A percentile compares a stretch with the other conserved stretches of the same genome.
Conservation (phyloP, 2,888 invertebrate species). For the Himalopsyche tibetana region DNA sequence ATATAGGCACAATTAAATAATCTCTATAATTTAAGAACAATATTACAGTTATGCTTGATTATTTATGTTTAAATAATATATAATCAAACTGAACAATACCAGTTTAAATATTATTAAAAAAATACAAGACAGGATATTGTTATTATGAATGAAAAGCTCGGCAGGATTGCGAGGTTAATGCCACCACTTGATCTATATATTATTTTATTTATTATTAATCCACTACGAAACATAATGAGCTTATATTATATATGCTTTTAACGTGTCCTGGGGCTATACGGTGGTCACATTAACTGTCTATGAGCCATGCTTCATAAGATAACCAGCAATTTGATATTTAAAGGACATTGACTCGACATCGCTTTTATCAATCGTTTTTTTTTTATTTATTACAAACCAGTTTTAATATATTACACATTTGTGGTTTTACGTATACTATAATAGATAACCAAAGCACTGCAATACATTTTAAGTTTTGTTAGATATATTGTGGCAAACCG, state of each 20-base stretch:
- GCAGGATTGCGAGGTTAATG: conserved; percentile 21
- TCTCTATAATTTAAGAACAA: too few relatives aligned
- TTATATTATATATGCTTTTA: neutral
- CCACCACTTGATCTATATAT: conserved; percentile 8
- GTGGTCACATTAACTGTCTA: neutral
- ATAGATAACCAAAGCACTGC: too few relatives aligned
- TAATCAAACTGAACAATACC: too few relatives aligned
- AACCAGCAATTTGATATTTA: conserved; percentile 25
- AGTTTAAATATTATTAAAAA: neutral
- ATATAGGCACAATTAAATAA: too few relatives aligned
- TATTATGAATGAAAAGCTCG: conserved; percentile 23
- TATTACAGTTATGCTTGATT: too few relatives aligned
- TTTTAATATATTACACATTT: too few relatives aligned
- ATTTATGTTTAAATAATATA: too few relatives aligned
- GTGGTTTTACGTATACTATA: too few relatives aligned
- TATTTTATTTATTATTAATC: conserved; percentile 43
- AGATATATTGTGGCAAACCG: too few relatives aligned
- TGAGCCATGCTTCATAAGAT: neutral
- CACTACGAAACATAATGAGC: conserved; percentile 34
- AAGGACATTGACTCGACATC: neutral
- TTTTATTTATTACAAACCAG: too few relatives aligned
- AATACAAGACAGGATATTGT: conserved; percentile 6
- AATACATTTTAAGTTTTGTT: too few relatives aligned
- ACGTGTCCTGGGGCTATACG: neutral
- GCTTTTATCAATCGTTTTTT: too few relatives aligned